A percentile compares a stretch with the other conserved stretches of the same genome.
phyloP scores from a whole-genome alignment of 2,113 vertebrate genomes.

The Orthonyx spaldingii region DNA sequence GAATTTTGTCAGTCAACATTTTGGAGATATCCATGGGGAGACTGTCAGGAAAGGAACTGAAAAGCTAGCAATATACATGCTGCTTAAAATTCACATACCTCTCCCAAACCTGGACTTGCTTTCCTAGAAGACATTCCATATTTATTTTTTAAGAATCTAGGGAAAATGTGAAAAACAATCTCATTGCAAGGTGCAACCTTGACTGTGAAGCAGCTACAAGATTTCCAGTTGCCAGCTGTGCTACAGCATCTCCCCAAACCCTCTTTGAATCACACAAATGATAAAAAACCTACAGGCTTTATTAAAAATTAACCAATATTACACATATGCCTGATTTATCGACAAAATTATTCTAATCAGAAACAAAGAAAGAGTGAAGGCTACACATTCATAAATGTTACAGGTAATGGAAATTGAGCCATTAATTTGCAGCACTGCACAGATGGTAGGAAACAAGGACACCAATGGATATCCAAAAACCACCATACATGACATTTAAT shows the following conservation, averaged over 20 bases:
- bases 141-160: background rate
- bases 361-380: background rate
- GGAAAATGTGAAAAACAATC: background rate
- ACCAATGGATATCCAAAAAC: background rate
- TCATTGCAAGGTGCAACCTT: background rate
- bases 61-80: background rate
- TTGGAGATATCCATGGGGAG: background rate
- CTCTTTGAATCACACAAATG: background rate
- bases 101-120: background rate
- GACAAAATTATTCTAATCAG: background rate
- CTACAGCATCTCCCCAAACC: background rate
- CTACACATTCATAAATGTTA: background rate
- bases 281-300: background rate
- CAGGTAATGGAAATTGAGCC: background rate
- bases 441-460: background rate
- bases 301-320: background rate
- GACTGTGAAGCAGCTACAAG: background rate
- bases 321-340: background rate
- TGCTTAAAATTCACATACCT: background rate
- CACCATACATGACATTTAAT: background rate
- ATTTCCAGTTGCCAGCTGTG: background rate
- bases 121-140: background rate
- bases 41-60: background rate
- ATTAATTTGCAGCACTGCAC: background rate
- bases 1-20: background rate